Percentiles rank a stretch among this genome's conserved stretches.
phyloP scores from a whole-genome alignment of 2,797 vertebrate species.

The Bradypodion pumilum region DNA sequence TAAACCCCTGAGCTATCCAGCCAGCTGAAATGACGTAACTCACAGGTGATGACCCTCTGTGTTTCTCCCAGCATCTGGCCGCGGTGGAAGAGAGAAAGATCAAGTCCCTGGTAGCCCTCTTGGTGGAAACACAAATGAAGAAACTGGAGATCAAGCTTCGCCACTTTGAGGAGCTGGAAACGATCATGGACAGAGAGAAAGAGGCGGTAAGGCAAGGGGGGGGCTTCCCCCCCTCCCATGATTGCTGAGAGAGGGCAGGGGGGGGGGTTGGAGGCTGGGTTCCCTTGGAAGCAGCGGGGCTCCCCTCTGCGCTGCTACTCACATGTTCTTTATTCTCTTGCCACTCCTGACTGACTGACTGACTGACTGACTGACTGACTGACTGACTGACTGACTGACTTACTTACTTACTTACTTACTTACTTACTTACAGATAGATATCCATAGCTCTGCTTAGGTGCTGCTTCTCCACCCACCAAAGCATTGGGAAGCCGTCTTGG shows the following conservation, averaged over 20 bases:
- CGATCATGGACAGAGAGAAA: constrained; percentile 98
- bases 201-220: constrained; percentile 88
- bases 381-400: no score
- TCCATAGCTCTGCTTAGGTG: no score
- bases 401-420: no score
- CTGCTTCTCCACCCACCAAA: no score
- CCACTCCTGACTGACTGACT: no score
- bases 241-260: background rate
- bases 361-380: no score
- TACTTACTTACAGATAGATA: no score
- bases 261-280: background rate
- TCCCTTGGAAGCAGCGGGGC: background rate
- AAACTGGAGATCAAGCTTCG: constrained; percentile 97
- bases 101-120: constrained; percentile 94
- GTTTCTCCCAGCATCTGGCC: constrained; percentile 85
- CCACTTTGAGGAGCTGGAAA: constrained; percentile 97
- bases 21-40: no score
- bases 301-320: background rate
- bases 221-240: no score
- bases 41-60: no score
- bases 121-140: constrained; percentile 99
- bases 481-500: background rate
- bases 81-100: constrained; percentile 97
- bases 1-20: no score
- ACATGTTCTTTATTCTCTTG: no score